These are phyloP conservation scores for Camponotus vicinus DNA, from an alignment of 1,140 invertebrate genomes.

Conservation along the genomic window DNA sequence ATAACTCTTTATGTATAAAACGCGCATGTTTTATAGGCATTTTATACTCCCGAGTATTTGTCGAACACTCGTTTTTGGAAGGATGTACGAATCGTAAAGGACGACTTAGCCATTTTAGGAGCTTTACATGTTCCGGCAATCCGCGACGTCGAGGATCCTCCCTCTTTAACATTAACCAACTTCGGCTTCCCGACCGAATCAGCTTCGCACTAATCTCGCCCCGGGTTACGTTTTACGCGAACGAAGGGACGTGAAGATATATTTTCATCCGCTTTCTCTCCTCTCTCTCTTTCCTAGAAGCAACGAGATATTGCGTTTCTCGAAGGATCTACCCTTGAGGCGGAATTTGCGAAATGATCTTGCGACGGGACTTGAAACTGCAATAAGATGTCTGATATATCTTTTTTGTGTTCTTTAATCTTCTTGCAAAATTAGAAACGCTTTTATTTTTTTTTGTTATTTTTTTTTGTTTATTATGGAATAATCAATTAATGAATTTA, in stretches of 20 bases:
- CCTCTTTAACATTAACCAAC: background rate
- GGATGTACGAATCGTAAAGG: background rate
- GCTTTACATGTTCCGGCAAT: constrained; percentile 23
- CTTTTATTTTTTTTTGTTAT: background rate
- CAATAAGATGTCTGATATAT: constrained; percentile 39
- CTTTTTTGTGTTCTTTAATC: background rate
- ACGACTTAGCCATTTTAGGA: background rate
- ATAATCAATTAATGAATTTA: background rate
- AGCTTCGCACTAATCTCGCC: constrained; percentile 32
- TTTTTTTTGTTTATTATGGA: background rate
- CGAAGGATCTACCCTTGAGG: background rate
- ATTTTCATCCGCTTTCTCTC: constrained; percentile 13
- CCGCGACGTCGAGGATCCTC: background rate
- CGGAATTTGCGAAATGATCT: constrained; percentile 37
- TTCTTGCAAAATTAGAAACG: background rate
- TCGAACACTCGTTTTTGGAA: background rate
- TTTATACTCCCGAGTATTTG: background rate
- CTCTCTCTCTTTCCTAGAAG: background rate
- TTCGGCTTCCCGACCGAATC: constrained; percentile 33
- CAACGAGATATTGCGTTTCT: constrained; percentile 47
- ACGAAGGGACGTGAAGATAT: background rate
- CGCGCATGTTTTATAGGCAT: background rate
- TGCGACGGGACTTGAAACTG: background rate
- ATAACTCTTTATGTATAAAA: background rate
- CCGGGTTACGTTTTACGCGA: constrained; percentile 40